Evolutionary conservation across 2,797 vertebrate genomes (phyloP).

Genomic region (Smutsia temminckii): DNA sequence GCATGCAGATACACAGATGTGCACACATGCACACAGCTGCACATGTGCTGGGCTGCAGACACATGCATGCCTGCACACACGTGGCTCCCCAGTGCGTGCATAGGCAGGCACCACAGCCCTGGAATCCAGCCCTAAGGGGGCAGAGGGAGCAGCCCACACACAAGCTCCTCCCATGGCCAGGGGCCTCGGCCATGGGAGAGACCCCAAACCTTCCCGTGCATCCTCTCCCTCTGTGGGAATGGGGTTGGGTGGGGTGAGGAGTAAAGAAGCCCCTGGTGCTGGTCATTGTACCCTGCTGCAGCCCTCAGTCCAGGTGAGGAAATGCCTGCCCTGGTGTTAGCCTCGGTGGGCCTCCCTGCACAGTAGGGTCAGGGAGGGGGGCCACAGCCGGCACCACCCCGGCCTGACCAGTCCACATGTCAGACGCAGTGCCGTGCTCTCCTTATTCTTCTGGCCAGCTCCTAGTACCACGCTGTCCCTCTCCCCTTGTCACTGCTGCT

Average conservation of each 20-base stretch:
- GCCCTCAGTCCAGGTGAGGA: too few relatives aligned
- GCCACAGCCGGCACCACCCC: not conserved
- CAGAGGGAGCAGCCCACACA: too few relatives aligned
- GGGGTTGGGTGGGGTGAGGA: too few relatives aligned
- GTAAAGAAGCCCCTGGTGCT: too few relatives aligned
- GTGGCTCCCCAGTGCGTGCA: too few relatives aligned
- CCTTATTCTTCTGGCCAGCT: too few relatives aligned
- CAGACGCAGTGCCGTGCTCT: too few relatives aligned
- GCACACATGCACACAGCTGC: not conserved
- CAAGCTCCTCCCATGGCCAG: too few relatives aligned
- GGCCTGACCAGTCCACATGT: not conserved
- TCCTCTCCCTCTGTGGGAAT: not conserved
- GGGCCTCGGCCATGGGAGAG: not conserved
- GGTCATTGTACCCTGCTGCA: too few relatives aligned
- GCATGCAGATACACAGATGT: not conserved
- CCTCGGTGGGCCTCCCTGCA: too few relatives aligned
- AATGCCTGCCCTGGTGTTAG: too few relatives aligned
- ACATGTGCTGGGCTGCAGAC: rapidly evolving
- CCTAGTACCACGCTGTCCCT: rapidly evolving
- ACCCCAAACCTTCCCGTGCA: not conserved
- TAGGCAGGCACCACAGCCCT: not conserved
- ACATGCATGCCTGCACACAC: rapidly evolving
- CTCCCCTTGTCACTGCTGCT: not conserved
- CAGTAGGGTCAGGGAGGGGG: not conserved
- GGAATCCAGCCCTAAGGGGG: too few relatives aligned